Conservation (phyloP, 2,113 vertebrate genomes). For the Neotragus pygmaeus region DNA sequence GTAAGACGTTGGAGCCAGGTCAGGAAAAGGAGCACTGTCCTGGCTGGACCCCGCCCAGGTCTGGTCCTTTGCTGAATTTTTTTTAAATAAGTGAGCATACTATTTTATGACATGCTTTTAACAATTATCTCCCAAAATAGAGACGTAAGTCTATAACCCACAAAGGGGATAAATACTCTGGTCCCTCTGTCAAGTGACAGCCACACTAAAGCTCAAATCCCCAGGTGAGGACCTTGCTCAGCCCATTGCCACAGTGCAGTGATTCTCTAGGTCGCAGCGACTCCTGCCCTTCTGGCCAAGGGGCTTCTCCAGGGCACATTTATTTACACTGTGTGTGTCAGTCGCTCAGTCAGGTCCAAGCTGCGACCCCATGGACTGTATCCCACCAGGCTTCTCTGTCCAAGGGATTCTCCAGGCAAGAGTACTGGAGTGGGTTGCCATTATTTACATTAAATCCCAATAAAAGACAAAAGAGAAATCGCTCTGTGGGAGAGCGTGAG, state of each 20-base stretch:
- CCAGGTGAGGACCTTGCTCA: neutral
- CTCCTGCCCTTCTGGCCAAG: neutral
- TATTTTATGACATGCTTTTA: neutral
- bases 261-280: rapidly evolving
- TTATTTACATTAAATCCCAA: neutral
- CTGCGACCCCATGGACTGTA: neutral
- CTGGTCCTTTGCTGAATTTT: neutral
- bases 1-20: rapidly evolving
- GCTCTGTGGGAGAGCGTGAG: too few species aligned
- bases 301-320: neutral
- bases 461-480: neutral
- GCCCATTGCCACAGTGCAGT: neutral
- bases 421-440: neutral
- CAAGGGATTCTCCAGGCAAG: neutral
- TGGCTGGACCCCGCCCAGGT: neutral
- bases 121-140: neutral
- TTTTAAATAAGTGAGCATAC: neutral
- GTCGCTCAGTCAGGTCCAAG: neutral
- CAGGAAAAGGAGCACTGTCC: neutral
- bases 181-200: neutral
- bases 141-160: neutral
- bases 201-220: rapidly evolving
- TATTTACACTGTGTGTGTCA: neutral
- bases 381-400: neutral
- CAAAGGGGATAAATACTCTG: neutral